Evolutionary conservation across 2,888 invertebrate genomes (phyloP).

Genomic region (Drosophila melanosoma): DNA sequence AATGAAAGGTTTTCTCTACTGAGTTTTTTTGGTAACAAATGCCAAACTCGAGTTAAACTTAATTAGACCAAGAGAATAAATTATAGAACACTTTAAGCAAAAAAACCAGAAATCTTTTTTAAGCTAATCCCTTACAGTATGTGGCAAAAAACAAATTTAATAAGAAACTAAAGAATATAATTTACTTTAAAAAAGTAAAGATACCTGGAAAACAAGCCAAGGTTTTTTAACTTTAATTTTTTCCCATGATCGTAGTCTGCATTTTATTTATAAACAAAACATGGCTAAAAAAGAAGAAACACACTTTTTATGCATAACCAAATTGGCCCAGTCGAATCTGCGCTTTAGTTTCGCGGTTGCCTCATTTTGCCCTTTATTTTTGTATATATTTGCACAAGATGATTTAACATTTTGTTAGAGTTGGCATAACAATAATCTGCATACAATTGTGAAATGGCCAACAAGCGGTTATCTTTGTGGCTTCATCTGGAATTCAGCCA

Average conservation of each 20-base stretch:
- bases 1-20: neutral
- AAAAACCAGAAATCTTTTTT: too few species aligned
- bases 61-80: neutral
- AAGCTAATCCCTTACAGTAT: too few species aligned
- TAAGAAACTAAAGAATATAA: neutral
- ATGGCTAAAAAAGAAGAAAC: neutral
- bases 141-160: neutral
- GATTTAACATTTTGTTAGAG: slow-evolving; percentile 7
- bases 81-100: too few species aligned
- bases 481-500: slow-evolving; percentile 20
- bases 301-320: neutral
- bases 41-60: too few species aligned
- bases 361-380: neutral
- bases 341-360: neutral
- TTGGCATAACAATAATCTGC: slow-evolving; percentile 16
- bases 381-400: neutral
- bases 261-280: neutral
- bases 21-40: too few species aligned
- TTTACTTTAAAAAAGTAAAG: neutral
- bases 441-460: slow-evolving; percentile 43
- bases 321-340: neutral
- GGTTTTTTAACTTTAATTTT: too few species aligned
- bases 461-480: slow-evolving; percentile 16
- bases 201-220: neutral
- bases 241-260: neutral